These are phyloP conservation scores for Glomeris maerens DNA, from an alignment of 1,140 invertebrate species.

Conservation along the genomic window DNA sequence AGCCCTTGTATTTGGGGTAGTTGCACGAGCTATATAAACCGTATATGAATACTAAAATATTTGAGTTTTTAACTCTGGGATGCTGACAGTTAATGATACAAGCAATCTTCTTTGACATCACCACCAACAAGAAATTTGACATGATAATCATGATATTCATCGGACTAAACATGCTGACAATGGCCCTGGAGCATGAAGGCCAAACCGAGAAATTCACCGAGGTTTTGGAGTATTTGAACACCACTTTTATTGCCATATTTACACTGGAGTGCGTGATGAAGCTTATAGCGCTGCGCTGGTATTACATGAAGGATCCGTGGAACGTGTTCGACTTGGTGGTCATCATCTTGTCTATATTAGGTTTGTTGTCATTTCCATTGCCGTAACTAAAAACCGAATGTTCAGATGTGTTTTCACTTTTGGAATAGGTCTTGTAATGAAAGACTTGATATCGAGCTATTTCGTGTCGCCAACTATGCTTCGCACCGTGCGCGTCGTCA, in stretches of 20 bases:
- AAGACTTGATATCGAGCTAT: conserved; percentile 92
- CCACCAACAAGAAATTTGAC: conserved; percentile 97
- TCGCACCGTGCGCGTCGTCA: conserved; percentile 90
- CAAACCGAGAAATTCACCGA: conserved; percentile 65
- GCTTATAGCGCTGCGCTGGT: conserved; percentile 87
- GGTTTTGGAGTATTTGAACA: conserved; percentile 79
- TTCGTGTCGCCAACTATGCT: conserved; percentile 94
- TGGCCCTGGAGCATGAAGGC: conserved; percentile 93
- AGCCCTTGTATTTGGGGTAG: too few relatives aligned
- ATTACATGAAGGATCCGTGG: conserved; percentile 99
- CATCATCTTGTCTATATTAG: conserved; percentile 93
- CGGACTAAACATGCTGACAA: conserved; percentile 94
- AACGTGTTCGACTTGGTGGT: conserved; percentile 99
- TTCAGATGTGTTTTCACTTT: conserved; percentile 16
- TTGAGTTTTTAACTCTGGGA: too few relatives aligned
- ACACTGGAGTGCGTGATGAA: conserved; percentile 93
- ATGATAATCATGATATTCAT: conserved; percentile 99
- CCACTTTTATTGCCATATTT: conserved; percentile 97
- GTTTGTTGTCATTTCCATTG: conserved; percentile 43
- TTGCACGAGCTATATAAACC: too few relatives aligned
- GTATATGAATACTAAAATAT: too few relatives aligned
- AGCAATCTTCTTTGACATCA: conserved; percentile 90
- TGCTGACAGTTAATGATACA: conserved; percentile 95
- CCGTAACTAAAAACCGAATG: background rate
- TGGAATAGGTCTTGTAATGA: conserved; percentile 72